A percentile compares a stretch with the other conserved stretches of the same genome.
These are phyloP conservation scores for Drosophila nr. medialis DNA, from an alignment of 2,888 invertebrate genomes.

Conservation along the genomic window DNA sequence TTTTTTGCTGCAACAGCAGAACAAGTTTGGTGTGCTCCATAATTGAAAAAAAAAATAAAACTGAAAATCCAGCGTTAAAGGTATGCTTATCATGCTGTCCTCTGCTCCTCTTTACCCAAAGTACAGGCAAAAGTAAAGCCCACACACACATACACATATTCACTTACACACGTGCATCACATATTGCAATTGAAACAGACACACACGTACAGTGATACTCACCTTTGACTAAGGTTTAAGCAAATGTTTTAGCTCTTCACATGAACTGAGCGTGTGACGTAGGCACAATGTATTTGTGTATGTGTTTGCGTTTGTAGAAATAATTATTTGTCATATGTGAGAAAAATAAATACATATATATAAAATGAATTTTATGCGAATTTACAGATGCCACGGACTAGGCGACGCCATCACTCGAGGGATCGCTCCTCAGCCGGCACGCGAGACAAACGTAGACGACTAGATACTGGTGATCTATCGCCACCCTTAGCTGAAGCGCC, in stretches of 20 bases:
- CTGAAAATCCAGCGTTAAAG: conserved; percentile 52
- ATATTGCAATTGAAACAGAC: conserved; percentile 51
- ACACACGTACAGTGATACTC: conserved; percentile 46
- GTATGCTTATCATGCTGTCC: conserved; percentile 37
- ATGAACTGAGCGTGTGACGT: conserved; percentile 40
- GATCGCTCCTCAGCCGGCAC: conserved; percentile 85
- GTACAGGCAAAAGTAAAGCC: conserved; percentile 52
- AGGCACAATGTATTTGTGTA: conserved; percentile 4
- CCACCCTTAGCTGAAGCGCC: conserved; percentile 77
- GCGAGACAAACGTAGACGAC: conserved; percentile 89
- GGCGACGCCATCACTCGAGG: conserved; percentile 92
- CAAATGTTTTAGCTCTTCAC: conserved; percentile 27
- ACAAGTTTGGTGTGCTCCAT: conserved; percentile 42
- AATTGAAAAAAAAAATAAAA: conserved; percentile 33
- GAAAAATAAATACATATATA: conserved; percentile 2
- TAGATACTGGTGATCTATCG: conserved; percentile 87
- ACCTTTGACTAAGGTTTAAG: conserved; percentile 50
- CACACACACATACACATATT: conserved; percentile 28
- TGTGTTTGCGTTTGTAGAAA: conserved; percentile 8
- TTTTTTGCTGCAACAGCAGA: conserved; percentile 21
- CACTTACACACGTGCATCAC: conserved; percentile 13
- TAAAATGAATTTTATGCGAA: neutral
- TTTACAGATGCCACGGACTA: conserved; percentile 91
- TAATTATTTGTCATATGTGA: conserved; percentile 12
- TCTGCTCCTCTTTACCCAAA: conserved; percentile 14